Percentiles rank a stretch among this genome's conserved stretches.
These are phyloP conservation scores for Xenops minutus DNA, from an alignment of 2,797 vertebrate species.

Conservation along the genomic window DNA sequence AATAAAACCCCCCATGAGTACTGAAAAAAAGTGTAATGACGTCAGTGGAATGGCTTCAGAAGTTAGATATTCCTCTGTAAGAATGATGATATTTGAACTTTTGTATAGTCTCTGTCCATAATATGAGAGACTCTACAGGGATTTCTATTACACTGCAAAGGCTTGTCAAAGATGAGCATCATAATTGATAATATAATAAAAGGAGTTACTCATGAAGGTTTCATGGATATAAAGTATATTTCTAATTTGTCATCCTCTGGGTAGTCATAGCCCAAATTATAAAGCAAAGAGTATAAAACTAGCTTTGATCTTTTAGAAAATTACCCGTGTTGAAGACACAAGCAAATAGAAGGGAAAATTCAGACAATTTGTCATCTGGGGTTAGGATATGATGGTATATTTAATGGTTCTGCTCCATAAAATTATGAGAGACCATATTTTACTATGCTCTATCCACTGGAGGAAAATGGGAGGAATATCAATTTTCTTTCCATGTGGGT, in stretches of 20 bases:
- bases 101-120: neutral
- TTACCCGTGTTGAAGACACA: conserved; percentile 14
- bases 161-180: neutral
- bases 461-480: conserved; percentile 9
- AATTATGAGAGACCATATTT: conserved; percentile 16
- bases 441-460: neutral
- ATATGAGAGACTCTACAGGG: neutral
- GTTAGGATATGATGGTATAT: neutral
- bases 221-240: conserved; percentile 10
- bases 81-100: neutral
- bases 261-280: neutral
- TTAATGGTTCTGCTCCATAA: conserved; percentile 27
- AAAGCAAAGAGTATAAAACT: conserved; percentile 15
- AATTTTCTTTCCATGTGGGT: conserved; percentile 3
- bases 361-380: conserved; percentile 1
- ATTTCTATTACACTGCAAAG: conserved; percentile 11
- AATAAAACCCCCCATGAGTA: accelerated
- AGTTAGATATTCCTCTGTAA: neutral
- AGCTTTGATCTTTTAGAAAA: conserved; percentile 43
- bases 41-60: neutral
- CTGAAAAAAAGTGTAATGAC: neutral
- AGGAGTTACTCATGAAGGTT: conserved; percentile 3
- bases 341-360: conserved; percentile 29
- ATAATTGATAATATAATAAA: conserved; percentile 26
- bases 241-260: conserved; percentile 24